These are phyloP conservation scores for Monarcha castaneiventris DNA, from an alignment of 2,113 vertebrate genomes.

Conservation along the genomic window DNA sequence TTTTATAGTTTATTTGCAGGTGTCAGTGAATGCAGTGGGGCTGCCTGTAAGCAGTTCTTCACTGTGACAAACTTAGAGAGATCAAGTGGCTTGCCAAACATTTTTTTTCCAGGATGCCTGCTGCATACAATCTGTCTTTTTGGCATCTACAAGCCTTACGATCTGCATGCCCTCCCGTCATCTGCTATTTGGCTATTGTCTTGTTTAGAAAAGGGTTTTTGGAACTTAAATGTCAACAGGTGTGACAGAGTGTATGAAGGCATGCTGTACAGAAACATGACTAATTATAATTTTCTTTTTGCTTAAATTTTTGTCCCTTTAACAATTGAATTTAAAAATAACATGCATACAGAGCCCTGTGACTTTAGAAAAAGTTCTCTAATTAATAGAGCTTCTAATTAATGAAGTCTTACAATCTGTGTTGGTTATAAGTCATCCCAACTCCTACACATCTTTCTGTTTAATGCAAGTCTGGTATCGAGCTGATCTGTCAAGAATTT, in stretches of 20 bases:
- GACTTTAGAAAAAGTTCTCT: slow-evolving; percentile 11
- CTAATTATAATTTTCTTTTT: slow-evolving; percentile 30
- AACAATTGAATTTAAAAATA: slow-evolving; percentile 34
- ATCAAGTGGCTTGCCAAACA: slow-evolving; percentile 21
- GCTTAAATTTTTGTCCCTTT: neutral
- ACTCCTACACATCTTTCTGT: neutral
- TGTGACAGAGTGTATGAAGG: neutral
- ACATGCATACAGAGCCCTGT: neutral
- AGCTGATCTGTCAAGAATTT: neutral
- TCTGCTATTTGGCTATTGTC: slow-evolving; percentile 12
- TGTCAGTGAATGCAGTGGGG: neutral
- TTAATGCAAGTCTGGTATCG: neutral
- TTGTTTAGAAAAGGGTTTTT: slow-evolving; percentile 31
- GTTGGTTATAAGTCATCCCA: neutral
- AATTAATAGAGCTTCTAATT: slow-evolving; percentile 28
- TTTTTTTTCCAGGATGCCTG: slow-evolving; percentile 25
- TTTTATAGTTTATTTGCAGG: slow-evolving; percentile 2
- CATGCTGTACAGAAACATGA: neutral
- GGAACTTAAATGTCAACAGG: slow-evolving; percentile 47
- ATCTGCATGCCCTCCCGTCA: neutral
- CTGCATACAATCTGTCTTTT: slow-evolving; percentile 40
- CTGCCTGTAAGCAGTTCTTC: neutral
- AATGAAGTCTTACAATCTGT: neutral
- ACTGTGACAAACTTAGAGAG: slow-evolving; percentile 26
- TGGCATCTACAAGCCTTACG: neutral